Base-by-base conservation (phyloP, 2,888 invertebrate genomes). In the Rhyacophila evoluta region DNA sequence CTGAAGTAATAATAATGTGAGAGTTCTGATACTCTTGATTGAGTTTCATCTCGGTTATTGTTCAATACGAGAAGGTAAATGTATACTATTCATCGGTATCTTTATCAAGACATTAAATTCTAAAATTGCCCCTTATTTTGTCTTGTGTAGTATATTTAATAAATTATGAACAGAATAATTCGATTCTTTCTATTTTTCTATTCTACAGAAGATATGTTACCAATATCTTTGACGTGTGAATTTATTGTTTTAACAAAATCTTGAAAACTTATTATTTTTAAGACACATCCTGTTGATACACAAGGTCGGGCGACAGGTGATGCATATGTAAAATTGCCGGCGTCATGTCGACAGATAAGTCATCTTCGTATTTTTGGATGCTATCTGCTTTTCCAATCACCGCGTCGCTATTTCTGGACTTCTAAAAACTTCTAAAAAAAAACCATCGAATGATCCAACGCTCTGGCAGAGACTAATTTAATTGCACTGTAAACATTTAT, bases 301-400 rank as follows among this genome's bases (percentile, higher is more conserved):
- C 55, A 55, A 55, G 55, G 55, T 55, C 55, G 25, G 55, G 12
- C 19, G 25, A 8, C 19, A 55, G 55, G 55, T 2, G 25, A 55
- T 25, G 19, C 55, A 19, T 19, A 19, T 25, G 55, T 55, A 8
- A 5, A 19, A 19, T 55, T 15, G 55, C 55, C 25, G 15, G 19
- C 8, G 19, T 55, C 55, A 25, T 55, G 55, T 8, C 55, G 55
- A 55, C 55, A 55, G 55, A 25, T 55, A 25, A 41, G 41, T 55
- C 25, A 55, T 55, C 10, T 6, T 8, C 19, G 19, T 55, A 55
- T 55, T 55, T 55, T 55, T 55, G 55, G 15, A 10, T 10, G 19
- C 19, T 55, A 55, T 55, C 39, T 19, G 55, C 55, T 55, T 55
- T 55, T 55, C 19, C 55, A 55, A 55, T 55, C 55, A 55, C 19